Conservation (phyloP, 2,888 invertebrate species). For the Sphinx pinastri region DNA sequence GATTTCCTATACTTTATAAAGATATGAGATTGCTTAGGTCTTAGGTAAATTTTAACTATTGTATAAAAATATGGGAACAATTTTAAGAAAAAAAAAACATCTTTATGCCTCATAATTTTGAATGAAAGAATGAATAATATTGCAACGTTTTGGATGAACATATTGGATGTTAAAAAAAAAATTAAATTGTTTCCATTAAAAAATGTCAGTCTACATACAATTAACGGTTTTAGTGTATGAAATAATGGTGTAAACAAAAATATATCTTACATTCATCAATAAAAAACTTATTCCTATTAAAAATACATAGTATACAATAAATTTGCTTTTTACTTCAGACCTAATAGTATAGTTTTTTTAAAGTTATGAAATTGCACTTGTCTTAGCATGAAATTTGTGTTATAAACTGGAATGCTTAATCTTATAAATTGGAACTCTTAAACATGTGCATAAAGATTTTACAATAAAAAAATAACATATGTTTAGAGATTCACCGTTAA, state of each 20-base stretch:
- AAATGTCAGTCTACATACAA: too few relatives aligned
- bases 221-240: too few relatives aligned
- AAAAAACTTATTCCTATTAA: neutral
- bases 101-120: too few relatives aligned
- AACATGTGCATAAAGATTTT: too few relatives aligned
- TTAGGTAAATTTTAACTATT: neutral
- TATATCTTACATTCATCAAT: neutral
- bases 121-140: too few relatives aligned
- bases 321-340: constrained; percentile 5
- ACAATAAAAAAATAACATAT: too few relatives aligned
- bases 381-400: too few relatives aligned
- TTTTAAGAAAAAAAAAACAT: neutral
- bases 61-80: neutral
- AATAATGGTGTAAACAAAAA: too few relatives aligned
- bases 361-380: too few relatives aligned
- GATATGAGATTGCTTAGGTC: constrained; percentile 26
- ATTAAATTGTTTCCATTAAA: too few relatives aligned
- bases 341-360: neutral
- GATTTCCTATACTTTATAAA: constrained; percentile 20
- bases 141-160: too few relatives aligned
- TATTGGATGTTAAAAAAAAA: too few relatives aligned
- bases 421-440: neutral
- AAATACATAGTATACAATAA: neutral
- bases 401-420: neutral
- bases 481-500: neutral